Base-by-base conservation (phyloP, 2,113 vertebrate genomes). In the Petaurus breviceps region DNA sequence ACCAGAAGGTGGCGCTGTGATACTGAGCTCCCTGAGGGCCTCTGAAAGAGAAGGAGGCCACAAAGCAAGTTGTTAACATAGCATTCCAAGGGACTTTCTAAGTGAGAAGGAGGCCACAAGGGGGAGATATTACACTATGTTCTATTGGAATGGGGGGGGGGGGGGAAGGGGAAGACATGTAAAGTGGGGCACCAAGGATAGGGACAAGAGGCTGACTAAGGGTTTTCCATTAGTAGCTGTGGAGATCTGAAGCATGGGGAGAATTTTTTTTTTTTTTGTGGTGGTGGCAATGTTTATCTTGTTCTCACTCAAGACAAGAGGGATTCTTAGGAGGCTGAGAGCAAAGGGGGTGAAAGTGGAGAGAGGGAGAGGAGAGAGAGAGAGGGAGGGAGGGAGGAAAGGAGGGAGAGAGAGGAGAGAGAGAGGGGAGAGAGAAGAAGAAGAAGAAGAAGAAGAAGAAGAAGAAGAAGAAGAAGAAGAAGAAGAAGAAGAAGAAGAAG, bases 351-450 rank as follows among this genome's bases (percentile, higher is more conserved):
- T 37, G 3, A 37, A 25, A 55, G 54, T 14, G n/a, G 68, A 19
- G 26, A 77, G 57, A 57, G 25, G 2, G 55, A 28, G 8, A 24
- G 6, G 55, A 11, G 9, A 10, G 8, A 31, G 26, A 57, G 26
- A 23, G 3, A 11, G 12, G 0, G 10, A 26, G 12, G 3, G 3
- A 26, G 2, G 2, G 10, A 2, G 10, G 16, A 14, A 3, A 37
- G 55, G 26, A 2, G 8, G 37, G n/a, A 5, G 12, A 31, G 2
- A 61, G 57, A 14, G 5, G 0, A 37, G 61, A n/a, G 37, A 16
- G 1, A 14, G 22, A 3, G 2, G 52, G 3, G 3, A 2, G 23
- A 2, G 37, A 22, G 23, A 19, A 37, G 12, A 3, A 68, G 31
- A 3, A 4, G 31, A 11, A 68, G 28, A 1, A 14, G 31, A 3